These are phyloP conservation scores for Ligdia adustata DNA, from an alignment of 2,888 invertebrate species.

Conservation along the genomic window DNA sequence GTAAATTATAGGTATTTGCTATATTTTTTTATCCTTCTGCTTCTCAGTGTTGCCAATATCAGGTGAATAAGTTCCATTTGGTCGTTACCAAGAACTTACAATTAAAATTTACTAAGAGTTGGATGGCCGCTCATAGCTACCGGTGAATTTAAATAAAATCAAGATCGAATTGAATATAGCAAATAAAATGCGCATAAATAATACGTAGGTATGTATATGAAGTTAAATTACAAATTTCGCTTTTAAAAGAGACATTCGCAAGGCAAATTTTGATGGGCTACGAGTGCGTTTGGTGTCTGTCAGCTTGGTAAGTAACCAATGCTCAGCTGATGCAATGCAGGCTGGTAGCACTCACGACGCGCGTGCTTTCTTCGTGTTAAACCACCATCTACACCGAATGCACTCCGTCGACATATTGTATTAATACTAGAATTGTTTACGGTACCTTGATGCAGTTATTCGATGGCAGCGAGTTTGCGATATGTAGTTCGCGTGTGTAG, in stretches of 20 bases:
- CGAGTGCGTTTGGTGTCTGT: not conserved
- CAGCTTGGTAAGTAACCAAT: not conserved
- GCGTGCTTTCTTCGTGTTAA: not conserved
- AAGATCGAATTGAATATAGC: too few species aligned
- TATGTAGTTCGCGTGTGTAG: not conserved
- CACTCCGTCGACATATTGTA: not conserved
- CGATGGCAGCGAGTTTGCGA: not conserved
- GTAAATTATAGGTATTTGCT: too few species aligned
- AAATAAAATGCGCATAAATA: too few species aligned
- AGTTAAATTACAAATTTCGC: not conserved
- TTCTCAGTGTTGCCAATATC: not conserved
- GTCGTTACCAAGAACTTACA: not conserved
- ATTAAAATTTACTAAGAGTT: too few species aligned
- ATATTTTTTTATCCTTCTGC: too few species aligned
- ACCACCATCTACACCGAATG: not conserved
- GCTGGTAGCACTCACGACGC: not conserved
- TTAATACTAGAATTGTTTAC: not conserved
- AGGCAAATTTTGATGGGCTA: not conserved
- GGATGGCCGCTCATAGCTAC: too few species aligned
- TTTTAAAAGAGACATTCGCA: not conserved
- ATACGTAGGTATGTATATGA: not conserved
- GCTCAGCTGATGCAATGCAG: not conserved
- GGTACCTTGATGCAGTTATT: constrained; percentile 10
- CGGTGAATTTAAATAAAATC: too few species aligned
- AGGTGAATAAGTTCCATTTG: not conserved